phyloP scores from a whole-genome alignment of 2,113 vertebrate genomes.

The Chionomys nivalis region DNA sequence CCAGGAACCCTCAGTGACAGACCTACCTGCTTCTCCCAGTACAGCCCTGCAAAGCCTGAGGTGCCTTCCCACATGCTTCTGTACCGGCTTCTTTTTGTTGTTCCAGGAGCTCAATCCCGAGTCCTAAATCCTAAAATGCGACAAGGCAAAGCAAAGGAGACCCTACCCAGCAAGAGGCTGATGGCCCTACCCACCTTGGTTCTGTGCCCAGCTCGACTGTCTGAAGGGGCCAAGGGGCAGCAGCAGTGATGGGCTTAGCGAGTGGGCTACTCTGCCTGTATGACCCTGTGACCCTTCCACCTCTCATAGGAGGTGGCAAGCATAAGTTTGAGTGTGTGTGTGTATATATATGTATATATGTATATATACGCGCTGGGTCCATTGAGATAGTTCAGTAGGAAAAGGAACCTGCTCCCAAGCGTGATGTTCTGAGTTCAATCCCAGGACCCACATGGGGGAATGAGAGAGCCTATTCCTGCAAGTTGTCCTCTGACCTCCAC shows the following conservation, averaged over 20 bases:
- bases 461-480: neutral
- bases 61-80: conserved; percentile 1
- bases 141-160: conserved; percentile 65
- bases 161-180: conserved; percentile 47
- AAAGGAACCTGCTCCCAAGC: neutral
- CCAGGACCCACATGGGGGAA: neutral
- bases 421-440: neutral
- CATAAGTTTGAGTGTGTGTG: neutral
- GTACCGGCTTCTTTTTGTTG: conserved; percentile 55
- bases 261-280: conserved; percentile 35
- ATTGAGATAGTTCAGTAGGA: no score
- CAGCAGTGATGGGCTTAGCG: neutral
- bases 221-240: neutral
- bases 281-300: neutral
- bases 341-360: no score
- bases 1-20: conserved; percentile 26
- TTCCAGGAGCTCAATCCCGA: conserved; percentile 59
- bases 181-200: neutral
- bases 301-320: neutral
- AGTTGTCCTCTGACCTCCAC: neutral
- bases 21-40: conserved; percentile 61
- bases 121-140: conserved; percentile 71
- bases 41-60: conserved; percentile 16
- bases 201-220: conserved; percentile 44
- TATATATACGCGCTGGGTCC: neutral